Conservation (phyloP, 2,113 vertebrate species). For the Macrotus californicus region DNA sequence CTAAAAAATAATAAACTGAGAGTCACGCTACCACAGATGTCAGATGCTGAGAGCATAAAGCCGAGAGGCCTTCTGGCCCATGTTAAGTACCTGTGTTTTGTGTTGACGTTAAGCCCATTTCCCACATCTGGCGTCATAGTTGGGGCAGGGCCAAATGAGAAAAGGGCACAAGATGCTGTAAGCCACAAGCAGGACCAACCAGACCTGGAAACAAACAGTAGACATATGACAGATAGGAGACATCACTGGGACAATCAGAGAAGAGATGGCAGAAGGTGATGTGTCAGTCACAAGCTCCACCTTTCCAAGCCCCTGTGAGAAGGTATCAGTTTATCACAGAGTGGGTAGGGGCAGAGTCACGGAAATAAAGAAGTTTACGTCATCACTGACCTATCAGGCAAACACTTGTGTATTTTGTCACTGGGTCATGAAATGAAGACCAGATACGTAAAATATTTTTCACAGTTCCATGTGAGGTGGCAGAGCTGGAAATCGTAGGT, state of each 20-base stretch:
- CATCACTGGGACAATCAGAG: background rate
- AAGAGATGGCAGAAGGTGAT: background rate
- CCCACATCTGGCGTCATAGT: background rate
- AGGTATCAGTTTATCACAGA: background rate
- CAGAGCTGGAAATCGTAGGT: background rate
- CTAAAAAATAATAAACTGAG: background rate
- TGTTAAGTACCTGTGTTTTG: background rate
- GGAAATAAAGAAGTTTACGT: background rate
- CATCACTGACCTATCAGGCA: background rate
- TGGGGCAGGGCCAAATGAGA: background rate
- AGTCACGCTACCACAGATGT: background rate
- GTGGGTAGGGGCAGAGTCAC: background rate
- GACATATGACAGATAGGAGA: background rate
- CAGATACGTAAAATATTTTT: background rate
- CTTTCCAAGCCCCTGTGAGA: too few species aligned
- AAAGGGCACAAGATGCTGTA: background rate
- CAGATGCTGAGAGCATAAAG: background rate
- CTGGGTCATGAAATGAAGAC: background rate
- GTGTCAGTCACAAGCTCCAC: rapidly evolving
- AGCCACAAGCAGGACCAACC: background rate
- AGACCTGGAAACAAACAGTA: background rate
- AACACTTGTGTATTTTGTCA: background rate
- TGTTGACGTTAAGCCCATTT: background rate
- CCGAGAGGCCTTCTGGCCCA: background rate
- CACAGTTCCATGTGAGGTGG: background rate